Evolutionary conservation across 2,888 invertebrate species (phyloP).

Genomic region (Harpalus rubripes): DNA sequence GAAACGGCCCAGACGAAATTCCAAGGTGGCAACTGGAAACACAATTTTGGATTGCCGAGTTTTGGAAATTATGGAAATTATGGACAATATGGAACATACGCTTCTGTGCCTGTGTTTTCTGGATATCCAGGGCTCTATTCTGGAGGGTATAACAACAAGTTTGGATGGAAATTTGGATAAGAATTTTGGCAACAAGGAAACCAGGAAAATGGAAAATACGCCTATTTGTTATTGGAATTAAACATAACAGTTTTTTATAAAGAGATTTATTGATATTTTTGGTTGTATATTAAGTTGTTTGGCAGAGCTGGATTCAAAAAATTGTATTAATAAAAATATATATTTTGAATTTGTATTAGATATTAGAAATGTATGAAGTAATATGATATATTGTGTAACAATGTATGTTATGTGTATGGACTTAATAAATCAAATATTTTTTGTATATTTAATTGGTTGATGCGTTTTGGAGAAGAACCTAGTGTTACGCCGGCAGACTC

Average conservation of each 20-base stretch:
- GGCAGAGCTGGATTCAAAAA: not conserved
- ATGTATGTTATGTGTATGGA: not conserved
- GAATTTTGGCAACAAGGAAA: not conserved
- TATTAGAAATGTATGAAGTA: not conserved
- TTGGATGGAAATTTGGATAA: slow-evolving; percentile 48
- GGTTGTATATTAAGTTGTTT: not conserved
- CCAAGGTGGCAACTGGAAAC: slow-evolving; percentile 48
- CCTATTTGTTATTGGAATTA: not conserved
- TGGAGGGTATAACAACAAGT: slow-evolving; percentile 39
- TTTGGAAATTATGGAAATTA: slow-evolving; percentile 3
- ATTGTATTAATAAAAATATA: not conserved
- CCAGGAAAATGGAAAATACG: not conserved
- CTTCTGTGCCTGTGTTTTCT: not conserved
- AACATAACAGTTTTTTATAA: not conserved
- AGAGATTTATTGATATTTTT: not conserved
- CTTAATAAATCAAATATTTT: not conserved
- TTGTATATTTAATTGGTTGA: too few relatives aligned
- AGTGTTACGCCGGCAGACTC: too few relatives aligned
- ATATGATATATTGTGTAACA: not conserved
- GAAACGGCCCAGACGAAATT: slow-evolving; percentile 55
- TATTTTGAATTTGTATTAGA: too few relatives aligned
- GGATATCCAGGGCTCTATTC: slow-evolving; percentile 10
- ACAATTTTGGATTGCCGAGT: slow-evolving; percentile 34
- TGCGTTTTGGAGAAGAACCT: too few relatives aligned
- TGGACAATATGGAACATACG: slow-evolving; percentile 15